Evolutionary conservation across 2,888 invertebrate species (phyloP).

Genomic region (Carpatolechia fugitivella): DNA sequence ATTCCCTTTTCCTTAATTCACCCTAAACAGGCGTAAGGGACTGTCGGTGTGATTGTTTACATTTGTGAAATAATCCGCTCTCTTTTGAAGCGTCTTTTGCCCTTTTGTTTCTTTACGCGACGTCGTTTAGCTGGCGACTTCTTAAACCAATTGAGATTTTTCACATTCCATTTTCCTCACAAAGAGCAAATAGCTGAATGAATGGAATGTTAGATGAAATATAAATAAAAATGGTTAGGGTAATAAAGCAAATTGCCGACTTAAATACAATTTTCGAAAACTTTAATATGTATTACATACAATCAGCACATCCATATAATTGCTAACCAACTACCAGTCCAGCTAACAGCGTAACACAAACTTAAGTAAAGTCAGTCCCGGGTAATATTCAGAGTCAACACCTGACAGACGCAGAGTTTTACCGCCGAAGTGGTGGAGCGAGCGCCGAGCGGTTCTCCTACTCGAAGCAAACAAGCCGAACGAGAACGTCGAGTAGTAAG

Average conservation of each 20-base stretch:
- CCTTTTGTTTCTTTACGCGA: conserved; percentile 34
- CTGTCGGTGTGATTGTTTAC: conserved; percentile 64
- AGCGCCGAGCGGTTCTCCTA: conserved; percentile 23
- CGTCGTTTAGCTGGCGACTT: conserved; percentile 6
- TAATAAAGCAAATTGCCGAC: too few species aligned
- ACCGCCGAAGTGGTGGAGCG: conserved; percentile 49
- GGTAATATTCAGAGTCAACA: conserved; percentile 62
- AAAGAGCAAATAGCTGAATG: too few species aligned
- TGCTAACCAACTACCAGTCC: conserved; percentile 18
- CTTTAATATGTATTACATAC: neutral
- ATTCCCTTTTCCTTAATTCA: conserved; percentile 75
- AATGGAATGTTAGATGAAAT: too few species aligned
- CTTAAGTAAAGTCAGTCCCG: conserved; percentile 39
- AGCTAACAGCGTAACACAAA: conserved; percentile 42
- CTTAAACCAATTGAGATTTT: conserved; percentile 7
- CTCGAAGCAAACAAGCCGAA: neutral
- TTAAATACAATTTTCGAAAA: too few species aligned
- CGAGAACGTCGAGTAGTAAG: neutral
- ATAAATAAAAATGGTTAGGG: too few species aligned
- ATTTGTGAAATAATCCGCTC: conserved; percentile 60
- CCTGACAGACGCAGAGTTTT: conserved; percentile 60
- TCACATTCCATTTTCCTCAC: neutral
- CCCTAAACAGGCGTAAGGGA: conserved; percentile 67
- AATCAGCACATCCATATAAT: conserved; percentile 1
- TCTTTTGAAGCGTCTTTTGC: conserved; percentile 41